Evolutionary conservation across 2,888 invertebrate species (phyloP).

Genomic region (Ellobium chinense): DNA sequence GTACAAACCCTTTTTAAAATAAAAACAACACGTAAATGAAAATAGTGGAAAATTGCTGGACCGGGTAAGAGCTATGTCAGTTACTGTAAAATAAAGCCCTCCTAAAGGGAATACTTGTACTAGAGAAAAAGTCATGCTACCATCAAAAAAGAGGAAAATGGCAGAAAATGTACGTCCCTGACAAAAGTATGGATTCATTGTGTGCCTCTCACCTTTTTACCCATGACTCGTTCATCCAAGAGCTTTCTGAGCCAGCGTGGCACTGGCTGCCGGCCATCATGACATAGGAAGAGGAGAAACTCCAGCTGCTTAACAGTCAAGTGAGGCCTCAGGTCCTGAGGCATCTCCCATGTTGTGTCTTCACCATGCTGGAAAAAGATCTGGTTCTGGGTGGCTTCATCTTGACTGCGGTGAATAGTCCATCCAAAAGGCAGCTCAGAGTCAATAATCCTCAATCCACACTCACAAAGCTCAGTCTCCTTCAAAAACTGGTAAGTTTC

Average conservation of each 20-base stretch:
- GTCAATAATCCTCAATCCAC: slow-evolving; percentile 62
- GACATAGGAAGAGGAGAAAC: slow-evolving; percentile 41
- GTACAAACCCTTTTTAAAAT: too few species aligned
- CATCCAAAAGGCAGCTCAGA: slow-evolving; percentile 63
- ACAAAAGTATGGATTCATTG: too few species aligned
- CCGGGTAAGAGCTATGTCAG: too few species aligned
- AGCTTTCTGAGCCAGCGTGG: slow-evolving; percentile 17
- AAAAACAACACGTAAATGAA: too few species aligned
- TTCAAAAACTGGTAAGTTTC: slow-evolving; percentile 60
- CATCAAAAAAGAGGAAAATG: too few species aligned
- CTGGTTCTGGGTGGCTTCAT: slow-evolving; percentile 53
- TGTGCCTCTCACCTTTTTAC: not conserved
- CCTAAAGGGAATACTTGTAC: too few species aligned
- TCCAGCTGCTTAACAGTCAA: slow-evolving; percentile 53
- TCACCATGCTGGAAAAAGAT: slow-evolving; percentile 66
- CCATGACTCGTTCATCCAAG: too few species aligned
- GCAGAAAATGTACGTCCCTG: too few species aligned
- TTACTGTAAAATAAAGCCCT: too few species aligned
- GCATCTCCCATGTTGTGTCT: slow-evolving; percentile 63
- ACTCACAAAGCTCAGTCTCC: slow-evolving; percentile 64
- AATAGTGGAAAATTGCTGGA: too few species aligned
- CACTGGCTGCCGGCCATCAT: slow-evolving; percentile 14
- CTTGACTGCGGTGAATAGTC: slow-evolving; percentile 67
- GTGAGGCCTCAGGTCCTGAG: slow-evolving; percentile 55
- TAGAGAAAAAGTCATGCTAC: too few species aligned